Conservation (phyloP, 2,797 vertebrate species). For the Urocyon cinereoargenteus region DNA sequence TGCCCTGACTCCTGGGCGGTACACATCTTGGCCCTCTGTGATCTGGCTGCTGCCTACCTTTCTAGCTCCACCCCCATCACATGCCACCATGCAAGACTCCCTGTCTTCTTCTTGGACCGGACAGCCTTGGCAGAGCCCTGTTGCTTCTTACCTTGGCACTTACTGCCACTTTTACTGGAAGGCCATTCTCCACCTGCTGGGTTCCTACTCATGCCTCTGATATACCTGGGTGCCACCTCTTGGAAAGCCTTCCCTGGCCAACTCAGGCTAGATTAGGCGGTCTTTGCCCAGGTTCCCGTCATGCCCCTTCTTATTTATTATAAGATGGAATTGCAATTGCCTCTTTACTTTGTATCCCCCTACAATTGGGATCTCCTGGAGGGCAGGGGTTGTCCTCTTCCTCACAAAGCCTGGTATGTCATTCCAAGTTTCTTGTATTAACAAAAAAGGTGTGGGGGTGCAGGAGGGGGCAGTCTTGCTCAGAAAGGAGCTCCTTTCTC, state of each 20-base stretch:
- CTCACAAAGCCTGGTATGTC: background rate
- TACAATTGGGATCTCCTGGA: background rate
- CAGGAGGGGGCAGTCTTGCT: background rate
- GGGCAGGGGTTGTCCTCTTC: background rate
- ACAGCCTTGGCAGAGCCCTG: background rate
- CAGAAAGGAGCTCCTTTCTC: slow-evolving; percentile 8
- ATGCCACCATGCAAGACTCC: background rate
- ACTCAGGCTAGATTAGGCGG: background rate
- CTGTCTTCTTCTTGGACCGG: background rate
- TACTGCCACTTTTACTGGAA: background rate
- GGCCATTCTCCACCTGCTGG: background rate
- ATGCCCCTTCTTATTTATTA: background rate
- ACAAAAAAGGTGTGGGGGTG: background rate
- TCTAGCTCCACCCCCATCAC: background rate
- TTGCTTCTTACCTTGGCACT: background rate
- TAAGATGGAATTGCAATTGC: background rate
- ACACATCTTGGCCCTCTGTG: background rate
- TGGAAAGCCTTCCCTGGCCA: slow-evolving; percentile 2
- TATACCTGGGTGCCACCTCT: background rate
- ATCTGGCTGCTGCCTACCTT: background rate
- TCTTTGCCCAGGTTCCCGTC: background rate
- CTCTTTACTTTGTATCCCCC: background rate
- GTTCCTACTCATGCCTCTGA: background rate
- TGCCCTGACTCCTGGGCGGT: background rate
- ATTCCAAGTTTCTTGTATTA: background rate